Base-by-base conservation (phyloP, 2,888 invertebrate species). In the Salticus scenicus region DNA sequence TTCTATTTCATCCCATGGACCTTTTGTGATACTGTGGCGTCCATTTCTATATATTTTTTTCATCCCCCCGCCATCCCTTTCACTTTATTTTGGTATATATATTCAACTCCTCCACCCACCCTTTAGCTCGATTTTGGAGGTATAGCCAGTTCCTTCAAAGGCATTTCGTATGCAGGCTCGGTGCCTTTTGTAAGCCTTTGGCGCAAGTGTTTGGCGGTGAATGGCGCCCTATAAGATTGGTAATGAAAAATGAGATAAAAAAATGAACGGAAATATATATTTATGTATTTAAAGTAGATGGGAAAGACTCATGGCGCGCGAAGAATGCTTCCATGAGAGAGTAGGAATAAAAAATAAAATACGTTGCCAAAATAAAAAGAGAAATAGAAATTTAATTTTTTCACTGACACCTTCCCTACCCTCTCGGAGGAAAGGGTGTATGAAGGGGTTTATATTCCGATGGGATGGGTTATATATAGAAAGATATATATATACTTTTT, bases 241-340 rank as follows among this genome's bases (percentile, higher is more conserved):
- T 72, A 83, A 82, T 82, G 81, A 76, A 76, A 83, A 83, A 83
- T 64, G 66, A 74, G 37, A 71, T 66, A 41, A 41, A 80, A 33
- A 82, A 83, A 76, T 69, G 75, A 83, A 72, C 71, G 82, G 82
- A 83, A 82, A 83, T 83, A 83, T 83, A 83, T 83, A 83, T 83
- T 83, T 83, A 83, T 83, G 82, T 83, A 83, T 83, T 83, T 83
- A 83, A 83, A 83, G 82, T 51, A 83, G 82, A 72, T 30, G 47
- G 42, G 72, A 66, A 17, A 14, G 70, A 42, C 42, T 28, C 70
- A 27, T 41, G 51, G 66, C 51, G 71, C 69, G 63, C 37, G 37
- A 42, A 20, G 71, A 24, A 57, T 24, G 7, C 57, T 37, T 37
- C 7, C 37, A 10, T 10, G 10, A 37, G 37, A 10, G 37, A 10